These are phyloP conservation scores for Ostrea denselamellosa DNA, from an alignment of 1,140 invertebrate genomes.

Conservation along the genomic window DNA sequence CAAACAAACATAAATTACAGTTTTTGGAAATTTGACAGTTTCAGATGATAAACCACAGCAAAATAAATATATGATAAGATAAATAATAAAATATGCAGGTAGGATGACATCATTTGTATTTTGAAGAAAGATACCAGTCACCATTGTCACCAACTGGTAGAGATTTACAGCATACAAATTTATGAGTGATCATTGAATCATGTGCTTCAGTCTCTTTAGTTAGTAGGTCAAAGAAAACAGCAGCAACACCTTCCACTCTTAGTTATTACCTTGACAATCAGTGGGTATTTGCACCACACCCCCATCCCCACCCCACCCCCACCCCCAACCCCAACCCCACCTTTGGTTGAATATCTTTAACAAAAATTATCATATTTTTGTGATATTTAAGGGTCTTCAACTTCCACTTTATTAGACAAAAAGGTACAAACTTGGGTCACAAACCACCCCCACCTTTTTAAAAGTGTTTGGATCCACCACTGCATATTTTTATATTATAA, in stretches of 20 bases:
- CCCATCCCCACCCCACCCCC: too few species aligned
- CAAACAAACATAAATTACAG: too few species aligned
- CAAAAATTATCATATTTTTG: too few species aligned
- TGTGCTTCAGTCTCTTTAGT: background rate
- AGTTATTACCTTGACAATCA: background rate
- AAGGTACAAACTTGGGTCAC: too few species aligned
- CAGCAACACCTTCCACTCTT: background rate
- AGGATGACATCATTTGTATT: slow-evolving; percentile 12
- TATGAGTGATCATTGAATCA: background rate
- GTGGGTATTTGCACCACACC: too few species aligned
- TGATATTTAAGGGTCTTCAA: too few species aligned
- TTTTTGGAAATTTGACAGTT: background rate
- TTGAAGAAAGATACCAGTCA: background rate
- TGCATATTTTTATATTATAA: too few species aligned
- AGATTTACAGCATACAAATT: background rate
- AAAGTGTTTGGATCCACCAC: too few species aligned
- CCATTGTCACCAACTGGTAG: background rate
- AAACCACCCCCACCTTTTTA: too few species aligned
- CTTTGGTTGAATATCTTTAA: too few species aligned
- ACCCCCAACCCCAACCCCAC: too few species aligned
- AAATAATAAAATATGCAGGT: background rate
- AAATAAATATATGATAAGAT: background rate
- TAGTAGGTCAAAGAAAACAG: background rate
- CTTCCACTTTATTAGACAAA: too few species aligned
- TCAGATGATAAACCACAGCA: slow-evolving; percentile 4